Conservation (phyloP, 2,888 invertebrate species). For the Allolobophora icterica region DNA sequence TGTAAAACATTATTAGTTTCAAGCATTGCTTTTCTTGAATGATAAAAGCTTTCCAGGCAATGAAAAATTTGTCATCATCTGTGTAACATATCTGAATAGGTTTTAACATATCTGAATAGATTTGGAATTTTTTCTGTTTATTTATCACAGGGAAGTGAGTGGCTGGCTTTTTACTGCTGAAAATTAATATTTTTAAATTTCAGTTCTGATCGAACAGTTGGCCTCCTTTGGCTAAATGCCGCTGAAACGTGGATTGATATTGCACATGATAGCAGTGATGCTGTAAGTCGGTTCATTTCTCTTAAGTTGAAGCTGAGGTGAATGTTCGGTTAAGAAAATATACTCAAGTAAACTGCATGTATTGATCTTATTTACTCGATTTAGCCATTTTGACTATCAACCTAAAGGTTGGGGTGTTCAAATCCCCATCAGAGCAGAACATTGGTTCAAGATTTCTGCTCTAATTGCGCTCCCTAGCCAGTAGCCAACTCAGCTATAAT, state of each 20-base stretch:
- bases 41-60: background rate
- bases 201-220: conserved; percentile 77
- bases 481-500: too few relatives aligned
- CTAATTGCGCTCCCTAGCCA: too few relatives aligned
- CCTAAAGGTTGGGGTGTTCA: too few relatives aligned
- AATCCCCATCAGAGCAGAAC: too few relatives aligned
- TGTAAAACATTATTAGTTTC: background rate
- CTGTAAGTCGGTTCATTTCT: background rate
- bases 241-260: conserved; percentile 99
- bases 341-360: too few relatives aligned
- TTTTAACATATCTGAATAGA: background rate
- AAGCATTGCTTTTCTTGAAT: background rate
- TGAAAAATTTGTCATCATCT: background rate
- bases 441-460: too few relatives aligned
- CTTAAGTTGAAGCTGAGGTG: background rate
- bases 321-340: background rate
- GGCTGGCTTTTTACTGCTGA: background rate
- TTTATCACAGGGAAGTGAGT: background rate
- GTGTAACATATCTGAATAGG: background rate
- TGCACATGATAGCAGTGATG: background rate
- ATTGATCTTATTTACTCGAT: too few relatives aligned
- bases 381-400: too few relatives aligned
- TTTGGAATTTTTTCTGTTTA: background rate
- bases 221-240: conserved; percentile 95
- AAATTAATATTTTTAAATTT: conserved; percentile 53